phyloP scores from a whole-genome alignment of 2,888 invertebrate genomes.

The Drosophila meridiana region DNA sequence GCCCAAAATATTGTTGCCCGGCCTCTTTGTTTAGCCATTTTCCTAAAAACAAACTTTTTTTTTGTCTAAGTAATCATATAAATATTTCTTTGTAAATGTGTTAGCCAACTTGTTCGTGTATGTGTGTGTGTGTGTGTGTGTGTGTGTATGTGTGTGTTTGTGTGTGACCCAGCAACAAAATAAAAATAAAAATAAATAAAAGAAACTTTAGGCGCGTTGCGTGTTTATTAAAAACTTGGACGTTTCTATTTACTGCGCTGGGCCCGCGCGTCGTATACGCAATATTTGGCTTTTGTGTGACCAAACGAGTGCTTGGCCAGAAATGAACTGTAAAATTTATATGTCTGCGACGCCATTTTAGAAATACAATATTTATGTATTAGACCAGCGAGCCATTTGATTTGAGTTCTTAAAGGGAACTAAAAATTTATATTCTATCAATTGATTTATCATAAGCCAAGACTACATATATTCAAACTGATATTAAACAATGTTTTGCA shows the following conservation, averaged over 20 bases:
- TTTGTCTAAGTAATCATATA: conserved; percentile 71
- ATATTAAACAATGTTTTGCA: neutral
- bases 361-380: neutral
- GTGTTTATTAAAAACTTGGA: conserved; percentile 75
- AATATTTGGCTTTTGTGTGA: conserved; percentile 54
- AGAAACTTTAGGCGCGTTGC: conserved; percentile 59
- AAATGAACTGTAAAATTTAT: conserved; percentile 45
- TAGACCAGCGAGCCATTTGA: neutral
- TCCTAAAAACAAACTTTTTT: conserved; percentile 43
- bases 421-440: neutral
- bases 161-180: conserved; percentile 29
- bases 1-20: conserved; percentile 37
- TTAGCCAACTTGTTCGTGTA: conserved; percentile 40
- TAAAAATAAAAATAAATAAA: conserved; percentile 10
- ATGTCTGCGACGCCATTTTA: neutral
- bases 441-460: neutral
- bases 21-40: conserved; percentile 48
- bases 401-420: neutral
- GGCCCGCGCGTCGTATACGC: conserved; percentile 31
- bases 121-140: conserved; percentile 19
- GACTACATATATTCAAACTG: neutral
- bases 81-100: conserved; percentile 63
- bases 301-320: neutral
- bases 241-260: conserved; percentile 41
- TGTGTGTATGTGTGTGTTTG: conserved; percentile 15